Base-by-base conservation (phyloP, 2,113 vertebrate species). In the Calcarius ornatus region DNA sequence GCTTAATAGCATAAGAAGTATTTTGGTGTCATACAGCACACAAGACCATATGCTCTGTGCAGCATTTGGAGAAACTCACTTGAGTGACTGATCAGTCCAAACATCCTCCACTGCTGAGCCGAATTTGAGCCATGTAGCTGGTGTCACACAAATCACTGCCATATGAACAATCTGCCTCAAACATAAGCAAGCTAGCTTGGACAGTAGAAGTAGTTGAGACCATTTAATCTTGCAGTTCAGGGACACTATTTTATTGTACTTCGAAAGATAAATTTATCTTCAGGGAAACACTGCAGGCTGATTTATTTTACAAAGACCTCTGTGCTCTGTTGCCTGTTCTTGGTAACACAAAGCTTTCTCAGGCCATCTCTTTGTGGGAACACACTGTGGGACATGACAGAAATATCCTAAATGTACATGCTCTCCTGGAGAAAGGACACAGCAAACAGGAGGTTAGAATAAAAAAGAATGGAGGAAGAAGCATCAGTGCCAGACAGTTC, bases 81-180 rank as follows among this genome's bases (percentile, higher is more conserved):
- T 12, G 27, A 68, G 53, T 66, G 56, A 30, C 30, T 86, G 57
- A 56, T 68, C 53, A 50, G 31, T 25, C 25, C 38, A 70, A 72
- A 22, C 9, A 47, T 57, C 72, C 43, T 85, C 57, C 35, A 21
- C 35, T 51, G 28, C 60, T 50, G 76, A 88, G 59, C 23, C 7
- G 19, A 60, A 83, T 82, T 80, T 7, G 9, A 57, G 35, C 84
- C 45, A 45, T 3, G 11, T 8, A 59, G 47, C 16, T 59, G 38
- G 14, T 95, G 76, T n/a, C 38, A 83, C 66, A 66, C n/a, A 90
- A 72, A 68, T 40, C 33, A 13, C 48, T 85, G 70, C 45, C 15
- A 1, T 51, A 64, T 1, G 2, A 42, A 53, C 30, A 48, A 21
- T 71, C n/a, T 3, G 3, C 59, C 90, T 81, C 0, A 0, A 71